Evolutionary conservation across 2,797 vertebrate species (phyloP).

Genomic region (Malurus splendens): DNA sequence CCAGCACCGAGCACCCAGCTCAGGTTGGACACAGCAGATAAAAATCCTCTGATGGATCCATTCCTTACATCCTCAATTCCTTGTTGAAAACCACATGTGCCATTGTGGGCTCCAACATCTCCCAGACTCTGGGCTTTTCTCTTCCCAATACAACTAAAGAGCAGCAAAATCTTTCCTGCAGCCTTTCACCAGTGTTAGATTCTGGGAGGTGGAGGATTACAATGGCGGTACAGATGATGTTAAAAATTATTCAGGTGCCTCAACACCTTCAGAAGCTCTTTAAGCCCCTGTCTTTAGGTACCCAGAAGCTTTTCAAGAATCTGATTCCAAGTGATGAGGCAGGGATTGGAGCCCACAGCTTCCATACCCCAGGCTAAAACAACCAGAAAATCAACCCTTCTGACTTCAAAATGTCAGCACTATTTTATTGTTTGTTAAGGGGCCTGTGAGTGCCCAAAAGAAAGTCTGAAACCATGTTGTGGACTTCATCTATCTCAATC

Average conservation of each 20-base stretch:
- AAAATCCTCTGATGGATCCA: background rate
- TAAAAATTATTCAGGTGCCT: background rate
- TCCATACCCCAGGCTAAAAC: background rate
- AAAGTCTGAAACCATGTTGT: background rate
- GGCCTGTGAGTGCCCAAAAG: background rate
- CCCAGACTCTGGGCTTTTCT: background rate
- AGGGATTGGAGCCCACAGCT: background rate
- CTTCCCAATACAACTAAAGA: background rate
- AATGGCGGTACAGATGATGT: background rate
- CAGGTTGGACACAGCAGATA: background rate
- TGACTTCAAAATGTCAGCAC: background rate
- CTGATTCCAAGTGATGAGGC: background rate
- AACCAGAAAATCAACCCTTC: background rate
- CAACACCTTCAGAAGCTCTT: background rate
- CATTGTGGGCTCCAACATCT: background rate
- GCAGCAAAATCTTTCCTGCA: background rate
- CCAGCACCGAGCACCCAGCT: background rate
- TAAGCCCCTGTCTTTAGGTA: background rate
- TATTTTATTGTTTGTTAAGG: background rate
- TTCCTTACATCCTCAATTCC: background rate
- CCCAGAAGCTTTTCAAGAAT: background rate
- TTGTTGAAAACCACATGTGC: fast-evolving
- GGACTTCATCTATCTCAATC: constrained; percentile 14
- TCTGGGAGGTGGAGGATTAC: background rate
- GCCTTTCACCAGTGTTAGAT: background rate